Conservation (phyloP, 2,888 invertebrate species). For the Drymonia ruficornis region DNA sequence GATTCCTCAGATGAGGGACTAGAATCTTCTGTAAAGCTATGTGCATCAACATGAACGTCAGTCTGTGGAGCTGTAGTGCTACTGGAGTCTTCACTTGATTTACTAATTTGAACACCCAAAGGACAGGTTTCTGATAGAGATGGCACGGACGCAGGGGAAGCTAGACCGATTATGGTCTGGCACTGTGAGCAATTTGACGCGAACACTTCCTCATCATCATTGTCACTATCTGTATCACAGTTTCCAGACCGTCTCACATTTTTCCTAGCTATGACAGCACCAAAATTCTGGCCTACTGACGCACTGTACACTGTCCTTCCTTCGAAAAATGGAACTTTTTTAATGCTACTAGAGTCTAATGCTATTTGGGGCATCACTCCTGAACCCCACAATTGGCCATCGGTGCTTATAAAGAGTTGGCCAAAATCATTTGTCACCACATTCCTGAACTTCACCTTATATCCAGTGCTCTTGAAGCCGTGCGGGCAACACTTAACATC, state of each 20-base stretch:
- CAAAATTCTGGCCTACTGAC: conserved; percentile 91
- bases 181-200: conserved; percentile 88
- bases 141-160: conserved; percentile 84
- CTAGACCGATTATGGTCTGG: conserved; percentile 82
- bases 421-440: conserved; percentile 87
- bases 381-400: conserved; percentile 88
- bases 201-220: conserved; percentile 86
- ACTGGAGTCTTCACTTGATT: conserved; percentile 86
- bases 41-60: conserved; percentile 83
- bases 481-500: conserved; percentile 87
- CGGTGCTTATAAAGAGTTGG: conserved; percentile 86
- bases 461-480: conserved; percentile 86
- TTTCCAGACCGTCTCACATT: conserved; percentile 76
- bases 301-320: conserved; percentile 88
- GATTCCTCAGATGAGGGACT: conserved; percentile 85
- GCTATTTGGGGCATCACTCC: conserved; percentile 88
- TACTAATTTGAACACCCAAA: conserved; percentile 84
- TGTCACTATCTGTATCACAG: conserved; percentile 86
- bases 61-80: conserved; percentile 84
- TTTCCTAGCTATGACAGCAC: conserved; percentile 89
- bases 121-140: conserved; percentile 87
- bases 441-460: conserved; percentile 86
- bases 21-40: conserved; percentile 83
- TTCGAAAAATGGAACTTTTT: conserved; percentile 88
- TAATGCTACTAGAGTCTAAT: conserved; percentile 84